A percentile compares a stretch with the other conserved stretches of the same genome.
These are phyloP conservation scores for Euwallacea similis DNA, from an alignment of 1,140 invertebrate genomes.

Conservation along the genomic window DNA sequence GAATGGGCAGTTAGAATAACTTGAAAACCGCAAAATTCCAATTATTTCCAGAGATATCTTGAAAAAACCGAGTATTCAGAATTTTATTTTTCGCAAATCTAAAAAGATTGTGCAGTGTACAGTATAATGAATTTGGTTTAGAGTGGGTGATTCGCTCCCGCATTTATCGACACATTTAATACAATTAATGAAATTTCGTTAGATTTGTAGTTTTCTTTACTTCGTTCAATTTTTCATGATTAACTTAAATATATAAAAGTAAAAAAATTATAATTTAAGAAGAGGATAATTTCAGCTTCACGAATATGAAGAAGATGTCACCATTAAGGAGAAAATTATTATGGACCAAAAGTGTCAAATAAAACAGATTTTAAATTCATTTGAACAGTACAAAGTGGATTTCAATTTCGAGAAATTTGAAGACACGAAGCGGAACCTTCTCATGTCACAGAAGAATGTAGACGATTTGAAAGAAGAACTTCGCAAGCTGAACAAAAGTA, in stretches of 20 bases:
- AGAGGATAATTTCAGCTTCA: constrained; percentile 33
- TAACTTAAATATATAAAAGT: not conserved
- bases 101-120: no score
- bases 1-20: no score
- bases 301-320: constrained; percentile 29
- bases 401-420: constrained; percentile 39
- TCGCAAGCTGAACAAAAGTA: constrained; percentile 39
- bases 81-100: no score
- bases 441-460: constrained; percentile 25
- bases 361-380: constrained; percentile 36
- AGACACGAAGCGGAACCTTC: constrained; percentile 31
- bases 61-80: no score
- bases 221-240: no score
- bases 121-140: no score
- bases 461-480: constrained; percentile 41
- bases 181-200: no score
- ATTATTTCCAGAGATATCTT: no score
- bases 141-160: no score
- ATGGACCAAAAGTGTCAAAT: constrained; percentile 24
- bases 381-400: constrained; percentile 36
- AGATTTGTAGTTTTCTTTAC: no score
- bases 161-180: no score
- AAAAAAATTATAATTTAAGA: not conserved
- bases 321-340: constrained; percentile 35
- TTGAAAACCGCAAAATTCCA: no score